Conservation (phyloP, 2,113 vertebrate species). For the Bothrops jararaca region DNA sequence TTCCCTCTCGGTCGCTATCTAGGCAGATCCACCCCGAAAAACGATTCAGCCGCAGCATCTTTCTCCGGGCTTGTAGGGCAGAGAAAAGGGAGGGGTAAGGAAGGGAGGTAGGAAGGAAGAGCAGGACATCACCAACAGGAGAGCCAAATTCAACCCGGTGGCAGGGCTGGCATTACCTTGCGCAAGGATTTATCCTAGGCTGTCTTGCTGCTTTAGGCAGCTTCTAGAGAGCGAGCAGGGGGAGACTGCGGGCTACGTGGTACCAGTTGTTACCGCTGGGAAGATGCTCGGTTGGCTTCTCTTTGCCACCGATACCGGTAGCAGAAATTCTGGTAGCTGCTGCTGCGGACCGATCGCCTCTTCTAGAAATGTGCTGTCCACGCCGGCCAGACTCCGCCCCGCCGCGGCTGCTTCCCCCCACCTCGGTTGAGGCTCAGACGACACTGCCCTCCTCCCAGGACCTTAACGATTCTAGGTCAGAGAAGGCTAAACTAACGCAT, state of each 20-base stretch:
- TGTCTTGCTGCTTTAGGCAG: neutral
- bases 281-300: neutral
- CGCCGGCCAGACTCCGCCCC: slow-evolving; percentile 63
- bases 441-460: slow-evolving; percentile 16
- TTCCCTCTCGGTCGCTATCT: neutral
- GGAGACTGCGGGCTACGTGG: neutral
- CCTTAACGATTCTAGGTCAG: neutral
- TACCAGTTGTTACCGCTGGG: neutral
- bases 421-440: slow-evolving; percentile 43
- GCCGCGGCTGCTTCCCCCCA: slow-evolving; percentile 49
- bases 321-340: slow-evolving; percentile 3
- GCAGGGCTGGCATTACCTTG: slow-evolving; percentile 22
- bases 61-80: neutral
- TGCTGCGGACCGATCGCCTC: slow-evolving; percentile 29
- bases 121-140: neutral
- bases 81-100: neutral
- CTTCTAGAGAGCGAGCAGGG: neutral
- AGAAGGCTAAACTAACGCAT: neutral
- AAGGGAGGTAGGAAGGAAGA: neutral
- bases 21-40: neutral
- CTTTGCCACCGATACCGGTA: neutral
- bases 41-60: neutral
- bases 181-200: neutral
- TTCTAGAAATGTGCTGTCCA: slow-evolving; percentile 72
- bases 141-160: slow-evolving; percentile 19